Percentiles rank a stretch among this genome's conserved stretches.
phyloP scores from a whole-genome alignment of 2,888 invertebrate genomes.

The Creontiades dilutus region DNA sequence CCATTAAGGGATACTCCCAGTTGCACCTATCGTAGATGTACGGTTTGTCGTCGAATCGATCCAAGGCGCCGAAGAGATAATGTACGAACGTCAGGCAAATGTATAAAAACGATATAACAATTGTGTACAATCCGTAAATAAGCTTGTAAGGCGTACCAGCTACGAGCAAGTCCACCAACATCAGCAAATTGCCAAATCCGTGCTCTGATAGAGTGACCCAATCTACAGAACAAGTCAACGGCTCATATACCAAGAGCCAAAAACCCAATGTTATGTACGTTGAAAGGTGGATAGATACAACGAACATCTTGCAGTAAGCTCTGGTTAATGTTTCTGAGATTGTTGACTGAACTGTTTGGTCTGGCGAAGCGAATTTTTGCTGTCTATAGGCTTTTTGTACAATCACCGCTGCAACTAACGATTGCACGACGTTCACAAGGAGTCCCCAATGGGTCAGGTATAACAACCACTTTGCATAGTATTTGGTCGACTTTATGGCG shows the following conservation, averaged over 20 bases:
- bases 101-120: neutral
- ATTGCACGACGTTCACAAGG: constrained; percentile 5
- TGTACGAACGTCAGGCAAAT: constrained; percentile 40
- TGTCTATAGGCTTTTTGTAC: constrained; percentile 13
- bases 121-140: constrained; percentile 30
- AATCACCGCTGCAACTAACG: constrained; percentile 19
- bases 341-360: no score
- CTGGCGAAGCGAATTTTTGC: neutral
- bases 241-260: constrained; percentile 46
- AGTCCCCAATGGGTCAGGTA: constrained; percentile 64
- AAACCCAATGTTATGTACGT: constrained; percentile 35
- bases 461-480: constrained; percentile 42
- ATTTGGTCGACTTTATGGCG: constrained; percentile 8
- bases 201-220: constrained; percentile 45
- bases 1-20: constrained; percentile 8
- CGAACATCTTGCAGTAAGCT: constrained; percentile 16
- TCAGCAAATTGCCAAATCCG: constrained; percentile 25
- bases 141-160: constrained; percentile 31
- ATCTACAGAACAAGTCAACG: neutral
- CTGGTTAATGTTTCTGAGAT: neutral
- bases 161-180: constrained; percentile 18
- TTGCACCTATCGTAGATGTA: constrained; percentile 45
- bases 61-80: constrained; percentile 10
- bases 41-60: constrained; percentile 25
- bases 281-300: constrained; percentile 7